Percentiles rank a stretch among this genome's conserved stretches.
These are phyloP conservation scores for Cydia pomonella DNA, from an alignment of 1,140 invertebrate genomes.

Conservation along the genomic window DNA sequence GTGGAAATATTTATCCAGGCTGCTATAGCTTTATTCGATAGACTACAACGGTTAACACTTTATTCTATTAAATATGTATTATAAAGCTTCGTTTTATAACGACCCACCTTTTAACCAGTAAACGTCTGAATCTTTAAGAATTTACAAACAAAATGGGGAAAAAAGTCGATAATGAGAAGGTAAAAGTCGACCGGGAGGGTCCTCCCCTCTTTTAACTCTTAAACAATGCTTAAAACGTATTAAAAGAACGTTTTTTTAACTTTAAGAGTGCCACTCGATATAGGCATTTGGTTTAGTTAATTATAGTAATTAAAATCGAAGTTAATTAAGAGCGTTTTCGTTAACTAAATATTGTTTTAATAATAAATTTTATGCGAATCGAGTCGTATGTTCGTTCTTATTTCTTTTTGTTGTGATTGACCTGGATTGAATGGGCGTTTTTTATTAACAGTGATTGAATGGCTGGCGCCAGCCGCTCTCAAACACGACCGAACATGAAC, in stretches of 20 bases:
- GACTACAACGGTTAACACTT: conserved; percentile 32
- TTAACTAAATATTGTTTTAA: conserved; percentile 28
- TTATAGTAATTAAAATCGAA: conserved; percentile 63
- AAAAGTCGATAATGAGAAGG: conserved; percentile 69
- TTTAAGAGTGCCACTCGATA: conserved; percentile 53
- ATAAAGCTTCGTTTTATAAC: not conserved
- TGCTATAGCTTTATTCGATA: conserved; percentile 33
- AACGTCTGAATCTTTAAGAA: conserved; percentile 42
- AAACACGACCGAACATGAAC: not conserved
- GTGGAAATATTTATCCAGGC: not conserved
- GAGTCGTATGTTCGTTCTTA: conserved; percentile 1
- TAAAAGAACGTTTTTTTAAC: conserved; percentile 70
- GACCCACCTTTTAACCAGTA: conserved; percentile 35
- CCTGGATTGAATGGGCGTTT: conserved; percentile 16
- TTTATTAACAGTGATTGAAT: conserved; percentile 7
- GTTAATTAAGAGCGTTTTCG: conserved; percentile 45
- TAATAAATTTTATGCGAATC: conserved; percentile 11
- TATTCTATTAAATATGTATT: conserved; percentile 39
- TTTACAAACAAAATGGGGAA: conserved; percentile 53
- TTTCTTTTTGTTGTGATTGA: conserved; percentile 10
- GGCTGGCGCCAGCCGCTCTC: conserved; percentile 8
- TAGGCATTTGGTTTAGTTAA: conserved; percentile 51
- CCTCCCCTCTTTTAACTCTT: conserved; percentile 65
- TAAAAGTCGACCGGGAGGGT: conserved; percentile 63
- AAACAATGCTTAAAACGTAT: conserved; percentile 74